Evolutionary conservation across 2,113 vertebrate genomes (phyloP), one percentile per base, ranked within the genome.

Genomic region (Protobothrops flavoviridis): DNA sequence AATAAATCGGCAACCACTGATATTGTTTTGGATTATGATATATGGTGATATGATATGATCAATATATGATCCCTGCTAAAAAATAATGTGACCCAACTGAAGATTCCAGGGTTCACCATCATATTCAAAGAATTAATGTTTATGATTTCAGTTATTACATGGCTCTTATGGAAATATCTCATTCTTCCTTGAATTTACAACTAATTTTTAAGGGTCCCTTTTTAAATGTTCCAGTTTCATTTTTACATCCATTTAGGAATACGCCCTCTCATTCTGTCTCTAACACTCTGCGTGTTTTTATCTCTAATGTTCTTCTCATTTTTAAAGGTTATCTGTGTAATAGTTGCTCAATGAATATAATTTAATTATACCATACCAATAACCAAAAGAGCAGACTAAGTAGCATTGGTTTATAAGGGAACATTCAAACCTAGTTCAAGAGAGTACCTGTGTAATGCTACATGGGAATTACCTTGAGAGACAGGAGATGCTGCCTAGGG

Each of bases 371-470:
- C 48, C 93, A 33, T 39, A 48, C 94, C 33, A 29, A 86, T 89
- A 6, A 91, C 89, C 88, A 69, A 87, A 50, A 94, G n/a, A 20
- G 12, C 43, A n/a, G 92, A 94, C 17, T 45, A n/a, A 57, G 26
- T 81, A 92, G 57, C 94, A 90, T 93, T 20, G 24, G 2, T 94
- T 53, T 85, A 90, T 39, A 33, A 88, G 81, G 93, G 87, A 94
- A 86, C 81, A 95, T 45, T 91, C 53, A 92, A 91, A 88, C 88
- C 33, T 90, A 7, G 15, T 94, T 86, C 89, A 90, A 88, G 87
- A 93, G 64, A 55, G 52, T 69, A 69, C 29, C 61, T n/a, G 4
- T n/a, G 15, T 69, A n/a, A 69, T n/a, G 1, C 4, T 15, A 69
- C 26, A 69, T 15, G 29, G 61, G 61, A 69, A 69, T n/a, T 50